phyloP scores from a whole-genome alignment of 2,113 vertebrate genomes.

The Malurus melanocephalus region DNA sequence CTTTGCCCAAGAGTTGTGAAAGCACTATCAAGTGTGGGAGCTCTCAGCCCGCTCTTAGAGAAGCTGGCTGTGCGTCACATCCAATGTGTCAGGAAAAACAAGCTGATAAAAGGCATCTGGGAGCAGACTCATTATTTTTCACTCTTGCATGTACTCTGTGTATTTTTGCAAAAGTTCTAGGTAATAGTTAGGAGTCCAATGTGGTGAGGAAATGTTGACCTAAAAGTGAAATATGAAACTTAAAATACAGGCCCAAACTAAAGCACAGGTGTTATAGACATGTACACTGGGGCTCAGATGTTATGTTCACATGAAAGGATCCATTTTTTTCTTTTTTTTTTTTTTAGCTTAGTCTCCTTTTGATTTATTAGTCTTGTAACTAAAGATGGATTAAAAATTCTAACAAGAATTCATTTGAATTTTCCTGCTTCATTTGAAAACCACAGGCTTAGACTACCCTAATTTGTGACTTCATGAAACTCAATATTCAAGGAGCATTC shows the following conservation, averaged over 20 bases:
- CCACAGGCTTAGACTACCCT: neutral
- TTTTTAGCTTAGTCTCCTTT: neutral
- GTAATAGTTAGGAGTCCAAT: neutral
- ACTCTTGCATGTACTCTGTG: neutral
- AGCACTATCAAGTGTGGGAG: neutral
- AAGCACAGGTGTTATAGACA: neutral
- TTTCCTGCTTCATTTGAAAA: neutral
- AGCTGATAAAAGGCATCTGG: conserved; percentile 22
- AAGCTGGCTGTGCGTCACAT: neutral
- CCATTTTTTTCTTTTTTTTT: neutral
- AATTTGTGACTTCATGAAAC: neutral
- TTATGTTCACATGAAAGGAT: neutral
- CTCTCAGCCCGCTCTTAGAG: neutral
- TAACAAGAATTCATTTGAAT: neutral
- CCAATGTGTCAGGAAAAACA: conserved; percentile 1
- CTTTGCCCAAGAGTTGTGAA: neutral
- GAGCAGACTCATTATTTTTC: neutral
- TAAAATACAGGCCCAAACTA: neutral
- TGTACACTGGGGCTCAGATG: neutral
- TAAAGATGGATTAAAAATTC: neutral
- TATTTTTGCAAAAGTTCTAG: conserved; percentile 16
- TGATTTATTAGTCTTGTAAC: neutral
- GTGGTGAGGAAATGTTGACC: neutral
- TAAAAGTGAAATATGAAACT: neutral
- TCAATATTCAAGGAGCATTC: neutral